Evolutionary conservation across 2,797 vertebrate genomes (phyloP).

Genomic region (Pantherophis alleghaniensis): DNA sequence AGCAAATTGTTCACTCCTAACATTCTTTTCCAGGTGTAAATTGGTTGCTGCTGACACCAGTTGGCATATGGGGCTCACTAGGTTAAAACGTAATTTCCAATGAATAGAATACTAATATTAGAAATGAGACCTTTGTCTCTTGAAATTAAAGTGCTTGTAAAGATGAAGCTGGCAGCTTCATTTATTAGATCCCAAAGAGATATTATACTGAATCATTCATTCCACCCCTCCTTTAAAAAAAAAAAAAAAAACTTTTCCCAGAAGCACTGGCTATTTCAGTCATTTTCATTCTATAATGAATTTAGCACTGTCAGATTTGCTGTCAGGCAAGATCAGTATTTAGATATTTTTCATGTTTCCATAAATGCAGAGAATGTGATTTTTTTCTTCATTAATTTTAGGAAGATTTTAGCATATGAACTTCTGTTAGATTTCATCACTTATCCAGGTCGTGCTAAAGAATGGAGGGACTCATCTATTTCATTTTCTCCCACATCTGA

Average conservation of each 20-base stretch:
- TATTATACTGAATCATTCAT: slow-evolving; percentile 69
- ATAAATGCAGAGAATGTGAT: slow-evolving; percentile 11
- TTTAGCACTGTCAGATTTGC: slow-evolving; percentile 59
- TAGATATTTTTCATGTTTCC: slow-evolving; percentile 54
- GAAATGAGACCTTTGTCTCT: slow-evolving; percentile 69
- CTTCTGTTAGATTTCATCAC: neutral
- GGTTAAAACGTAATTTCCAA: slow-evolving; percentile 64
- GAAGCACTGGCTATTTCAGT: slow-evolving; percentile 63
- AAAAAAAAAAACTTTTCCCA: slow-evolving; percentile 49
- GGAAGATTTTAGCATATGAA: slow-evolving; percentile 32
- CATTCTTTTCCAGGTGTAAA: slow-evolving; percentile 51
- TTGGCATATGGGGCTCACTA: slow-evolving; percentile 53
- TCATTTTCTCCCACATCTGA: neutral
- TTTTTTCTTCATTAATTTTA: neutral
- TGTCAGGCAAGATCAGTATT: slow-evolving; percentile 59
- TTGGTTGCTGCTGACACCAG: slow-evolving; percentile 61
- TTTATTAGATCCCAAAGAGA: slow-evolving; percentile 64
- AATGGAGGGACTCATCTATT: neutral
- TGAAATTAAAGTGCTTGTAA: slow-evolving; percentile 69
- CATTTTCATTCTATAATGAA: slow-evolving; percentile 64
- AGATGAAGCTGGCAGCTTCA: slow-evolving; percentile 61
- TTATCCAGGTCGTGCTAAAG: neutral
- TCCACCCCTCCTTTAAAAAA: slow-evolving; percentile 48
- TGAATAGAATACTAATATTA: slow-evolving; percentile 62
- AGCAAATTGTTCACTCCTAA: slow-evolving; percentile 47